These are phyloP conservation scores for Solen grandis DNA, from an alignment of 1,140 invertebrate species.

Conservation along the genomic window DNA sequence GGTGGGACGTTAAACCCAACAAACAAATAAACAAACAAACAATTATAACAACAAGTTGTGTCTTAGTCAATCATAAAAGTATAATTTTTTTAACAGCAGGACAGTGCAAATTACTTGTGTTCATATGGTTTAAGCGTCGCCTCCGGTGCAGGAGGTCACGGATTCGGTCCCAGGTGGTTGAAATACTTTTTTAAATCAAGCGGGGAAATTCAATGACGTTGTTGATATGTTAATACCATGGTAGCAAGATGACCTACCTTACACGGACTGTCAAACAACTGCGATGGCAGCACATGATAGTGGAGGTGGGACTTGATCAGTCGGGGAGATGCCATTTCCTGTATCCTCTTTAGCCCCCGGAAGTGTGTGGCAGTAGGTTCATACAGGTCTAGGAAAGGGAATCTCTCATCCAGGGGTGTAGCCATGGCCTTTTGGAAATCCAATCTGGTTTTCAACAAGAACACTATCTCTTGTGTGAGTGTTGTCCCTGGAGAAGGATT, in stretches of 20 bases:
- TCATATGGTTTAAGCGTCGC: no score
- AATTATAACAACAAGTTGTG: no score
- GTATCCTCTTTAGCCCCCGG: slow-evolving; percentile 73
- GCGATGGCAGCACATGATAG: slow-evolving; percentile 72
- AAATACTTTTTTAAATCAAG: no score
- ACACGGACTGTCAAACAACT: slow-evolving; percentile 76
- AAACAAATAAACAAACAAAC: no score
- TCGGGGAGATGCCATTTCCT: slow-evolving; percentile 65
- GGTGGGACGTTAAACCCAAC: no score
- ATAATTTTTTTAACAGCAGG: no score
- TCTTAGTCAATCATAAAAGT: no score
- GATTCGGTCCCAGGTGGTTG: no score
- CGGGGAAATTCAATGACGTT: no score
- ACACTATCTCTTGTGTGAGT: slow-evolving; percentile 82
- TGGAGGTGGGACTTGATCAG: slow-evolving; percentile 81
- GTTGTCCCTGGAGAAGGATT: slow-evolving; percentile 76
- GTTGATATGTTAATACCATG: no score
- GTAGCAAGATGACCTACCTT: slow-evolving; percentile 79
- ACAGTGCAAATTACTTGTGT: no score
- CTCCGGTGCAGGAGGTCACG: no score
- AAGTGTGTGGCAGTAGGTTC: slow-evolving; percentile 67
- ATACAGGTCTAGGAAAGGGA: slow-evolving; percentile 80
- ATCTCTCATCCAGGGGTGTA: slow-evolving; percentile 77
- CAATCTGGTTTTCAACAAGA: slow-evolving; percentile 75
- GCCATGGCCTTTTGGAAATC: slow-evolving; percentile 76